Percentiles rank a stretch among this genome's conserved stretches.
Conservation (phyloP, 1,140 invertebrate genomes). For the Lerema accius region DNA sequence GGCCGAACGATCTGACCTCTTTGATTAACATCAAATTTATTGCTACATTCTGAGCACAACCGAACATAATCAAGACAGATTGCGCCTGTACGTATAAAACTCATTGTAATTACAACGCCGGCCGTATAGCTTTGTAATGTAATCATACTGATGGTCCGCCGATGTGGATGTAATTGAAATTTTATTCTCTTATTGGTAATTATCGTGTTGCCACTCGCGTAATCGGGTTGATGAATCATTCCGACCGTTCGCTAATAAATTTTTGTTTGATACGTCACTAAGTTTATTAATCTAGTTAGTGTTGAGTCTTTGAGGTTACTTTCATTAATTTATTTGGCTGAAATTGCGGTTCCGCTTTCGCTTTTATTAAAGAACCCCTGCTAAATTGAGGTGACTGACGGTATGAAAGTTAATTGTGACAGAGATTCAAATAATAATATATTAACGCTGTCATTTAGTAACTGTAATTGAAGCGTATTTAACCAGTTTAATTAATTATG, state of each 20-base stretch:
- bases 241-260: constrained; percentile 33
- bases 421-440: no score
- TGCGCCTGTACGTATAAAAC: constrained; percentile 37
- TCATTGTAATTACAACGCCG: constrained; percentile 36
- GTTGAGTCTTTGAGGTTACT: constrained; percentile 11
- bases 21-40: constrained; percentile 64
- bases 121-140: constrained; percentile 22
- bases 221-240: constrained; percentile 41
- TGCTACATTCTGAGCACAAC: constrained; percentile 43
- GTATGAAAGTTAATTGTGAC: not conserved
- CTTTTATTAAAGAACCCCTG: constrained; percentile 17
- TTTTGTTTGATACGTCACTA: constrained; percentile 36
- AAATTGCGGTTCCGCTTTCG: constrained; percentile 21
- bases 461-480: no score
- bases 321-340: constrained; percentile 22
- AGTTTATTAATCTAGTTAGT: constrained; percentile 30
- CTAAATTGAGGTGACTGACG: constrained; percentile 1
- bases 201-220: constrained; percentile 36
- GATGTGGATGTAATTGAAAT: constrained; percentile 45
- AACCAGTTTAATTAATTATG: no score
- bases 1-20: constrained; percentile 45
- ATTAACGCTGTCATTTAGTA: no score
- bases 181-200: constrained; percentile 39
- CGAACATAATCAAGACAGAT: constrained; percentile 52
- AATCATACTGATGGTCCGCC: constrained; percentile 20